These are phyloP conservation scores for Alca torda DNA, from an alignment of 2,797 vertebrate species.

Conservation along the genomic window DNA sequence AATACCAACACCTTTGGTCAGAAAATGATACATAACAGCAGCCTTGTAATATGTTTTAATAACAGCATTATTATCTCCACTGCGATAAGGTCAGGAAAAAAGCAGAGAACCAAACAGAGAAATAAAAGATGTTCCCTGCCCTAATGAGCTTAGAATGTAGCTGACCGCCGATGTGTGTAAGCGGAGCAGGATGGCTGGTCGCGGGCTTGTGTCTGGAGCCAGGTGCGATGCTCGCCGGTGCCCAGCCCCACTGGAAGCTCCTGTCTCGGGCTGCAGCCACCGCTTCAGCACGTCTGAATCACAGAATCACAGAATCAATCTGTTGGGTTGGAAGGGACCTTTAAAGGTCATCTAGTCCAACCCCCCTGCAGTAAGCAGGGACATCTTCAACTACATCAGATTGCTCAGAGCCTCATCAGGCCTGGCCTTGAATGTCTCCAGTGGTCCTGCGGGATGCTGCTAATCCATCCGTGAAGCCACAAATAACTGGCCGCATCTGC, in stretches of 20 bases:
- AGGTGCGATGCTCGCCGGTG: background rate
- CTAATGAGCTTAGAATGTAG: background rate
- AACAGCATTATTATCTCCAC: background rate
- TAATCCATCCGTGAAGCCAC: background rate
- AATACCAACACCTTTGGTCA: background rate
- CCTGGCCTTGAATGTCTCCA: too few relatives aligned
- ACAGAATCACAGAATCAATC: too few relatives aligned
- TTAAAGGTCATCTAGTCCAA: too few relatives aligned
- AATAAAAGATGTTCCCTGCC: background rate
- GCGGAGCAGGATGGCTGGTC: background rate
- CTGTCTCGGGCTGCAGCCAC: background rate
- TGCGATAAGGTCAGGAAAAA: background rate
- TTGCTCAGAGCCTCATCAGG: too few relatives aligned
- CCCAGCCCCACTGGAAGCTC: background rate
- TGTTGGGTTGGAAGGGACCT: too few relatives aligned
- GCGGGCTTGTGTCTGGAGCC: background rate
- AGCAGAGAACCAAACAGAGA: background rate
- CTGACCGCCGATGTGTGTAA: background rate
- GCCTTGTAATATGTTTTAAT: background rate
- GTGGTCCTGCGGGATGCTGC: background rate
- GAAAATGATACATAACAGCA: background rate
- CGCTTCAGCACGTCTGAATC: rapidly evolving
- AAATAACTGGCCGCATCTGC: background rate
- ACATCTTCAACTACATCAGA: too few relatives aligned
- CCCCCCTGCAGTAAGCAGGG: too few relatives aligned